Evolutionary conservation across 2,888 invertebrate species (phyloP), one percentile per base, ranked within the genome.

Genomic region (Adela reaumurella): DNA sequence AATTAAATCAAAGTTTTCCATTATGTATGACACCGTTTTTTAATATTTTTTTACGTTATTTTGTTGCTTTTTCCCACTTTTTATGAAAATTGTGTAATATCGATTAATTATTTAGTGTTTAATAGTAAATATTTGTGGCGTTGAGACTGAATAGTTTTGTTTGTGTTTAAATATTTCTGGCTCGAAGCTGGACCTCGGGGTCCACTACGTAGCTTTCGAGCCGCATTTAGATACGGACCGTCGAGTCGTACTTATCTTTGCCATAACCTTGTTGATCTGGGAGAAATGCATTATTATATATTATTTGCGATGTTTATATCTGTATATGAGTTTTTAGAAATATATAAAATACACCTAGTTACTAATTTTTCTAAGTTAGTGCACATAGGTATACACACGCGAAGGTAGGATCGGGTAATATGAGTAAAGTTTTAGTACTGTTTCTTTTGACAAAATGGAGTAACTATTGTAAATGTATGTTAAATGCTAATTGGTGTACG

Each of bases 131-230:
- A 64, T 74, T 53, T 77, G 68, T 67, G 73, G 70, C 70, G 76
- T 76, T 76, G 77, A 77, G 78, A 78, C 77, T 78, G 78, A 77
- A 67, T 77, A 76, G 74, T 76, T 76, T 77, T 76, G 76, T 76
- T 77, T 74, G 68, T 74, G 73, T 76, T 48, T 76, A 71, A 74
- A 65, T 68, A 68, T 69, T 66, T 74, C 74, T 74, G n/a, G n/a
- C n/a, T n/a, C n/a, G n/a, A n/a, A n/a, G n/a, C n/a, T n/a, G n/a
- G n/a, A n/a, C n/a, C n/a, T n/a, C n/a, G n/a, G n/a, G n/a, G n/a
- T n/a, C n/a, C n/a, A n/a, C n/a, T n/a, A n/a, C n/a, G n/a, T n/a
- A n/a, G n/a, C n/a, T n/a, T n/a, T n/a, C n/a, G n/a, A n/a, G n/a
- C n/a, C n/a, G n/a, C n/a, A n/a, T n/a, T n/a, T n/a, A n/a, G n/a